Base-by-base conservation (phyloP, 2,888 invertebrate species). In the Epinotia demarniana region DNA sequence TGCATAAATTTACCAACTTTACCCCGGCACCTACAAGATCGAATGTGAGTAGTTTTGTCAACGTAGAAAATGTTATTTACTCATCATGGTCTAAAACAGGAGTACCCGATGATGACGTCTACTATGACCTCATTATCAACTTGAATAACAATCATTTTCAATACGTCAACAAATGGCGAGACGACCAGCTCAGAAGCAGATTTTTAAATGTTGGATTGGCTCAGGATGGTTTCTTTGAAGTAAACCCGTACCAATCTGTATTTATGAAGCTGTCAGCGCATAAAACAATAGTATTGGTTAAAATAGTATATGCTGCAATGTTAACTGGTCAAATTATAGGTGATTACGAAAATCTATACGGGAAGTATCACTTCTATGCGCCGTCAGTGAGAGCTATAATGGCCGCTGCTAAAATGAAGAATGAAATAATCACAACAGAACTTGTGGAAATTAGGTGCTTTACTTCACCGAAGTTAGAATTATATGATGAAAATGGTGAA, bases 311-410 rank as follows among this genome's bases (percentile, higher is more conserved):
- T 43, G 69, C 79, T 33, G 87, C 91, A 0, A 76, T 78, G 39
- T 77, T 93, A 2, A 75, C 81, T 19, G 92, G 92, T 0, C 84
- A 81, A 73, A 61, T 90, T 0, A 81, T 92, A 27, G 85, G 85
- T 0, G 90, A 91, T 77, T 92, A 87, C 66, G 87, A 84, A 0
- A 78, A 79, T 3, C 13, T 83, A 13, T 91, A 90, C 39, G 92
- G 92, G 0, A 88, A 87, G 78, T 88, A 92, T 76, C 90, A 92
- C 77, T 91, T 90, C 75, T 93, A 85, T 79, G 86, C 92, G 0
- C 92, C 92, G 0, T 77, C 84, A 0, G 80, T 91, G 0, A 72
- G 78, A 39, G 82, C 83, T 68, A 89, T 93, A 2, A 89, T 93
- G 92, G 86, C 79, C 78, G 88, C 87, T 2, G 89, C 80, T 0